These are phyloP conservation scores for Trissoscelio sp. DNA, from an alignment of 2,888 invertebrate species.

Conservation along the genomic window DNA sequence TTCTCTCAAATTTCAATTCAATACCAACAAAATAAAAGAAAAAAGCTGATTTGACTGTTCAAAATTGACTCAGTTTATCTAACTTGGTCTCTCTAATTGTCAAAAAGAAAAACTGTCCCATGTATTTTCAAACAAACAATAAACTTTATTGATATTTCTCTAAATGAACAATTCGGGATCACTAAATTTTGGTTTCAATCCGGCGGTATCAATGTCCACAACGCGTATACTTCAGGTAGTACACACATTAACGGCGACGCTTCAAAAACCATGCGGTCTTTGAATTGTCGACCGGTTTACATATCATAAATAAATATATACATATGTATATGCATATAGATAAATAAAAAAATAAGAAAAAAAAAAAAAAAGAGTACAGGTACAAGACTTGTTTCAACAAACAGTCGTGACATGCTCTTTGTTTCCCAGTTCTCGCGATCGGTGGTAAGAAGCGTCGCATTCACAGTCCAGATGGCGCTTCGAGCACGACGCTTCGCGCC, in stretches of 20 bases:
- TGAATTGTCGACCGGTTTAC: slow-evolving; percentile 6
- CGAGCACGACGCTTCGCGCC: slow-evolving; percentile 80
- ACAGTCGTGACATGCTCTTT: slow-evolving; percentile 80
- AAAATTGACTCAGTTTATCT: no score
- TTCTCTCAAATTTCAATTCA: no score
- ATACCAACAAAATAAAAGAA: slow-evolving; percentile 11
- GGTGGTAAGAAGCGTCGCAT: slow-evolving; percentile 79
- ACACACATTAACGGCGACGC: slow-evolving; percentile 21
- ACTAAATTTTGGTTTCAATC: slow-evolving; percentile 26
- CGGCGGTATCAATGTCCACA: slow-evolving; percentile 23
- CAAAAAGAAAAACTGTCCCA: slow-evolving; percentile 18
- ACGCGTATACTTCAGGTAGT: slow-evolving; percentile 26
- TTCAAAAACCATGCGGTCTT: slow-evolving; percentile 16
- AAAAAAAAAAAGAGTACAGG: slow-evolving; percentile 76
- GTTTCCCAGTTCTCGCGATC: slow-evolving; percentile 76
- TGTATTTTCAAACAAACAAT: slow-evolving; percentile 35
- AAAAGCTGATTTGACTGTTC: no score
- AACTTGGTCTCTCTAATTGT: not conserved
- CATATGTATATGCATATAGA: slow-evolving; percentile 69
- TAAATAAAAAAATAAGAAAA: slow-evolving; percentile 45
- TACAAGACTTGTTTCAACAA: slow-evolving; percentile 80
- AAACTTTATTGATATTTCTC: slow-evolving; percentile 42
- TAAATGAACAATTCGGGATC: slow-evolving; percentile 38
- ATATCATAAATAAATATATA: slow-evolving; percentile 47
- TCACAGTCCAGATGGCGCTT: slow-evolving; percentile 65